phyloP scores from a whole-genome alignment of 2,797 vertebrate species.

The Lophotriccus pileatus region DNA sequence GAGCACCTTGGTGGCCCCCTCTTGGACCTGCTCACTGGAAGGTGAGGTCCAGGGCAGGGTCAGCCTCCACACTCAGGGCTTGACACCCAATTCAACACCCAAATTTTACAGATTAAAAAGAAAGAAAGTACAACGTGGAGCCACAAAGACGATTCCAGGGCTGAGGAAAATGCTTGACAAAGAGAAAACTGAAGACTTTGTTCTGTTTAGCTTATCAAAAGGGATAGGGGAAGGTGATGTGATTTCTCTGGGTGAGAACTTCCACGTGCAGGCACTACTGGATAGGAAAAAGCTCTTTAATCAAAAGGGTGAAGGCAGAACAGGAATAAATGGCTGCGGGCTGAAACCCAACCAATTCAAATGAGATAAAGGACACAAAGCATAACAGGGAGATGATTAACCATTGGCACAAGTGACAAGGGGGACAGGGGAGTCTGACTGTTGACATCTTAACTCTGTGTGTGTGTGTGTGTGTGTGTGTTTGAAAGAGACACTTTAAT shows the following conservation, averaged over 20 bases:
- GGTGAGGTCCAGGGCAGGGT: background rate
- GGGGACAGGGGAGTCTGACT: background rate
- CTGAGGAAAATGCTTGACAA: background rate
- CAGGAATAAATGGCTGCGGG: background rate
- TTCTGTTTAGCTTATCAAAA: background rate
- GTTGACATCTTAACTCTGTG: background rate
- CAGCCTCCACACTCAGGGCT: background rate
- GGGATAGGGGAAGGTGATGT: background rate
- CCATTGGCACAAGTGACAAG: background rate
- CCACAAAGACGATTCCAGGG: background rate
- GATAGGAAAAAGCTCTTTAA: background rate
- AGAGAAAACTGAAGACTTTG: background rate
- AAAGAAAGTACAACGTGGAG: background rate
- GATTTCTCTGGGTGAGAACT: background rate
- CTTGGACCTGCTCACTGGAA: background rate
- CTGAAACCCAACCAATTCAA: background rate
- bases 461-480: background rate
- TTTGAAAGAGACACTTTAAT: background rate
- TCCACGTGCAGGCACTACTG: background rate
- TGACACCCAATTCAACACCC: background rate
- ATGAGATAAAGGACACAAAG: slow-evolving; percentile 1
- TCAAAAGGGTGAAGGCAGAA: background rate
- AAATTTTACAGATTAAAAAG: background rate
- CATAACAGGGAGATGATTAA: background rate
- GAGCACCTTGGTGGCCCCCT: background rate